A percentile compares a stretch with the other conserved stretches of the same genome.
Evolutionary conservation across 2,113 vertebrate species (phyloP).

Genomic region (Limanda limanda): DNA sequence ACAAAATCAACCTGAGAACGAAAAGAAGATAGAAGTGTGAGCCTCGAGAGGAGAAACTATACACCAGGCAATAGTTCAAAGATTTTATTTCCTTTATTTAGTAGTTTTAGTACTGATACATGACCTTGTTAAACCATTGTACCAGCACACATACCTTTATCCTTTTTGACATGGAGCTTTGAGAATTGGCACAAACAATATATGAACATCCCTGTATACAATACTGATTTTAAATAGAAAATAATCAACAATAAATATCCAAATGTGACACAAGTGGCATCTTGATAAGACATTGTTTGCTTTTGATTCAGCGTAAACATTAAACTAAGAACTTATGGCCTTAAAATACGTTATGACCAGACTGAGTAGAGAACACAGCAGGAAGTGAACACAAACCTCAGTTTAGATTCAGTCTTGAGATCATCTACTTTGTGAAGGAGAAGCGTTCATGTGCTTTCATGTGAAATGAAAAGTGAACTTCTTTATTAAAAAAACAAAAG

Average conservation of each 20-base stretch:
- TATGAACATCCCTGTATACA: constrained; percentile 58
- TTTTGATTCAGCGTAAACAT: constrained; percentile 40
- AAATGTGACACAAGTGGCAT: constrained; percentile 12
- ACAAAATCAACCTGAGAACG: too few species aligned
- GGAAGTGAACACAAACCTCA: neutral
- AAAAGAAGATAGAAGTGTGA: neutral
- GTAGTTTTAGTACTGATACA: constrained; percentile 66
- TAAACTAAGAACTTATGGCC: constrained; percentile 18
- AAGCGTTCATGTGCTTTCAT: constrained; percentile 9
- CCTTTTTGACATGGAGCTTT: constrained; percentile 60
- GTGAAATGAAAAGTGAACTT: neutral
- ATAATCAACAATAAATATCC: constrained; percentile 56
- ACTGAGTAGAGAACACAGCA: too few species aligned
- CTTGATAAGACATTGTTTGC: neutral
- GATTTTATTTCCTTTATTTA: constrained; percentile 76
- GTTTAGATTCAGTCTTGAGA: neutral
- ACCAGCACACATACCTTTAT: constrained; percentile 58
- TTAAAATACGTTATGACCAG: neutral
- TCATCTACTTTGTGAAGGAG: neutral
- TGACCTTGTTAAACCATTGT: constrained; percentile 61
- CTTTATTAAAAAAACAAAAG: constrained; percentile 8
- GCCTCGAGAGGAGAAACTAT: neutral
- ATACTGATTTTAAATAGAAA: constrained; percentile 58
- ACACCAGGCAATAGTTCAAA: neutral
- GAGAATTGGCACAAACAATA: constrained; percentile 78